Percentiles rank a stretch among this genome's conserved stretches.
These are phyloP conservation scores for Glossosoma conforme DNA, from an alignment of 1,140 invertebrate species.

Conservation along the genomic window DNA sequence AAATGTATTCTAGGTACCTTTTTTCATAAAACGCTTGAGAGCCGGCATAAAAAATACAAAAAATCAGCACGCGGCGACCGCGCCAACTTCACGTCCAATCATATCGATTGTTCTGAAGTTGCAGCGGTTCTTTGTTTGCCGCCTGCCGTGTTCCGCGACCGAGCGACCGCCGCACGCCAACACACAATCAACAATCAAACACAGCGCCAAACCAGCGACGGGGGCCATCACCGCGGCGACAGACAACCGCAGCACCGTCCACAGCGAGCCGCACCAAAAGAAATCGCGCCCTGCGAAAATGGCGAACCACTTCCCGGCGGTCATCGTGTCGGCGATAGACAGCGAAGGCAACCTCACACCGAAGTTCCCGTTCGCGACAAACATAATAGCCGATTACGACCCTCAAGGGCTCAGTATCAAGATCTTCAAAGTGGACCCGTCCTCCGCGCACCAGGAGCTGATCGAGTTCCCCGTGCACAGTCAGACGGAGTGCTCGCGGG, in stretches of 20 bases:
- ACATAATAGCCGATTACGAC: conserved; percentile 67
- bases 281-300: too few species aligned
- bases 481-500: conserved; percentile 58
- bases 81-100: conserved; percentile 8
- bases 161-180: conserved; percentile 15
- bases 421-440: conserved; percentile 51
- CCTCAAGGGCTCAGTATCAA: conserved; percentile 69
- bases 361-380: conserved; percentile 65
- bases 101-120: conserved; percentile 13
- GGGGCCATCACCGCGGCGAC: too few species aligned
- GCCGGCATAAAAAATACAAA: background rate
- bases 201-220: too few species aligned
- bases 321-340: conserved; percentile 63
- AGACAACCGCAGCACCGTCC: too few species aligned
- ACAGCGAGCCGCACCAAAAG: too few species aligned
- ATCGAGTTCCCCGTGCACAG: conserved; percentile 64
- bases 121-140: conserved; percentile 22
- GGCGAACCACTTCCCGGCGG: conserved; percentile 65
- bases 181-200: conserved; percentile 20
- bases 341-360: conserved; percentile 60
- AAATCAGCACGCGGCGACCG: background rate
- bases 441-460: conserved; percentile 43
- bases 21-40: background rate
- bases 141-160: conserved; percentile 3
- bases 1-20: background rate